A percentile compares a stretch with the other conserved stretches of the same genome.
Evolutionary conservation across 2,797 vertebrate genomes (phyloP).

Genomic region (Acipenser transmontanus): DNA sequence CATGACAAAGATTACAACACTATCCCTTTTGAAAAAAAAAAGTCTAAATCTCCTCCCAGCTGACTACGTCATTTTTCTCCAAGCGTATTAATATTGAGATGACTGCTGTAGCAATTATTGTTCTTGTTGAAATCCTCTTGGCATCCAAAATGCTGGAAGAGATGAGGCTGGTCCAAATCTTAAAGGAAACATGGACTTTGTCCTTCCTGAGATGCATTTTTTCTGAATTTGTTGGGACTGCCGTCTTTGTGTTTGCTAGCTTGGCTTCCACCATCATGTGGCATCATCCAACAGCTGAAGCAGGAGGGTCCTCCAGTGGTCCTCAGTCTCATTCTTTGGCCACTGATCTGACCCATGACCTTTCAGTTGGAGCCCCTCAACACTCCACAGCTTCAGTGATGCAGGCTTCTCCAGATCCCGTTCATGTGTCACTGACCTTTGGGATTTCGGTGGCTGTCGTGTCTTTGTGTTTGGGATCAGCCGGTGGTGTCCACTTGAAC

Average conservation of each 20-base stretch:
- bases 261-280: slow-evolving; percentile 23
- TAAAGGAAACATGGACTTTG: slow-evolving; percentile 16
- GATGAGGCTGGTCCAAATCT: slow-evolving; percentile 14
- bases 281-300: not conserved
- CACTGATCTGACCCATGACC: not conserved
- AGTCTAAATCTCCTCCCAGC: too few relatives aligned
- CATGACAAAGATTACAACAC: too few relatives aligned
- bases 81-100: too few relatives aligned
- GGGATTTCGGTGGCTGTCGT: slow-evolving; percentile 20
- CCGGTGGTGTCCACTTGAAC: slow-evolving; percentile 30
- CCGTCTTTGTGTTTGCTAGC: slow-evolving; percentile 27
- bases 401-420: not conserved
- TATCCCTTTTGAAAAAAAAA: too few relatives aligned
- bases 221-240: slow-evolving; percentile 27
- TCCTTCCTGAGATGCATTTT: slow-evolving; percentile 22
- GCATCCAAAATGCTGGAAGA: slow-evolving; percentile 4
- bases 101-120: too few relatives aligned
- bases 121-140: too few relatives aligned
- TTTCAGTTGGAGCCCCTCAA: not conserved
- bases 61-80: too few relatives aligned
- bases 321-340: not conserved
- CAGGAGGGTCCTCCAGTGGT: not conserved
- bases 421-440: slow-evolving; percentile 27
- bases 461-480: slow-evolving; percentile 17
- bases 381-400: too few relatives aligned